Percentiles rank a stretch among this genome's conserved stretches.
Evolutionary conservation across 2,888 invertebrate genomes (phyloP).

Genomic region (Peribatodes rhomboidaria): DNA sequence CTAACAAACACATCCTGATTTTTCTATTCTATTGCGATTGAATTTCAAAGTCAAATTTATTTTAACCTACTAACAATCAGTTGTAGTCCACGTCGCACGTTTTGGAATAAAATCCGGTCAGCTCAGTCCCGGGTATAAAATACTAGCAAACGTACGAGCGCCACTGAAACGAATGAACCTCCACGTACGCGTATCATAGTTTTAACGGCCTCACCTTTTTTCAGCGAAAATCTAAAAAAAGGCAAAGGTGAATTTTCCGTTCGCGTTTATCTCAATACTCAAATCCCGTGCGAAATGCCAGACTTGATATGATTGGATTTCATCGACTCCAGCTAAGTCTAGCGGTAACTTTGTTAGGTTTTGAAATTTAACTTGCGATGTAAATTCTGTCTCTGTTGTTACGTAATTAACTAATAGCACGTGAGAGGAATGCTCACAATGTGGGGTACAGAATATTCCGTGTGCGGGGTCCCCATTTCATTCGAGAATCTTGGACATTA

Average conservation of each 20-base stretch:
- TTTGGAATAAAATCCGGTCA: constrained; percentile 27
- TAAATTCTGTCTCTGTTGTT: constrained; percentile 34
- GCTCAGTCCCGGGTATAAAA: constrained; percentile 40
- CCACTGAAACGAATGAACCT: constrained; percentile 35
- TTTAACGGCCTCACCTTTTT: constrained; percentile 24
- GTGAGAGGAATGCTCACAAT: constrained; percentile 31
- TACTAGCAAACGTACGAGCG: constrained; percentile 23
- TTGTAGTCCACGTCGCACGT: constrained; percentile 18
- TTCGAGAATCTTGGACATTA: constrained; percentile 19
- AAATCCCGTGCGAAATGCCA: constrained; percentile 22
- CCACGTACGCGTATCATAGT: constrained; percentile 35
- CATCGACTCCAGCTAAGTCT: constrained; percentile 16
- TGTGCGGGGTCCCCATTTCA: constrained; percentile 4
- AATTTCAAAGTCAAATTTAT: constrained; percentile 31
- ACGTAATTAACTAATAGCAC: constrained; percentile 40
- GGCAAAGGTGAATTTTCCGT: constrained; percentile 13
- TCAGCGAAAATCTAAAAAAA: constrained; percentile 19
- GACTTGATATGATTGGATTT: constrained; percentile 30
- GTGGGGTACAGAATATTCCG: constrained; percentile 3
- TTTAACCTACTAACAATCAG: constrained; percentile 37
- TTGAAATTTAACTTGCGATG: constrained; percentile 21
- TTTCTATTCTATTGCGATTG: constrained; percentile 26
- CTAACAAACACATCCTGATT: constrained; percentile 27
- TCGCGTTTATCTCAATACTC: constrained; percentile 26
- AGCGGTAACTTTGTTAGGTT: constrained; percentile 14